Conservation (phyloP, 2,797 vertebrate species). For the Pseudochirops corinnae region DNA sequence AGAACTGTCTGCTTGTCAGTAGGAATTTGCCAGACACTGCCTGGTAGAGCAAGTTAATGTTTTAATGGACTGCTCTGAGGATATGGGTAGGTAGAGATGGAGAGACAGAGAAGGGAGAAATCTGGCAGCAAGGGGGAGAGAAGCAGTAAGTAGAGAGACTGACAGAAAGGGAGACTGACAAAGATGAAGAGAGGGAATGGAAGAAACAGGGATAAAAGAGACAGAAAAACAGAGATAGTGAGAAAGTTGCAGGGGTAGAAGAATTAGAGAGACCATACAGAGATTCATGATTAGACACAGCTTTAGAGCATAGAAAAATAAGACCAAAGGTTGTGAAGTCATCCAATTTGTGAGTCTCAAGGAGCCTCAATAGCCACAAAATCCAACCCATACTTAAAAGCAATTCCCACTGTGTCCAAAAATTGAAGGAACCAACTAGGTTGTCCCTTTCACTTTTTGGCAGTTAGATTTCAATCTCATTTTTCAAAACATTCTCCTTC, state of each 20-base stretch:
- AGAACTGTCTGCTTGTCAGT: background rate
- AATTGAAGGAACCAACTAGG: background rate
- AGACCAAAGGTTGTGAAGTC: background rate
- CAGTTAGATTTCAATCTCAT: background rate
- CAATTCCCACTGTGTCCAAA: background rate
- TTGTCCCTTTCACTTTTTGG: background rate
- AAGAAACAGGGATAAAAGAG: background rate
- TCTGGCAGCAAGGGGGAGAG: too few relatives aligned
- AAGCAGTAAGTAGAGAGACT: background rate
- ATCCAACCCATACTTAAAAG: background rate
- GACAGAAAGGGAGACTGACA: background rate
- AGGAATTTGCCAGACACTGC: background rate
- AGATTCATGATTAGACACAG: background rate
- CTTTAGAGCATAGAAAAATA: background rate
- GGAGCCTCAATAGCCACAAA: background rate
- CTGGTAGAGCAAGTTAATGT: background rate
- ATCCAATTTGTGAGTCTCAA: background rate
- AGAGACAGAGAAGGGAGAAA: too few relatives aligned
- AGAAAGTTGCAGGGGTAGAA: background rate
- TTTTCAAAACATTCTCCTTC: background rate
- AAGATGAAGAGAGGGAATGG: background rate
- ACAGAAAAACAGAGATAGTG: background rate
- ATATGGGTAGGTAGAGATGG: background rate
- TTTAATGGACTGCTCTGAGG: background rate
- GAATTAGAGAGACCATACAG: background rate